Conservation (phyloP, 92 coral and sea anemone genomes). For the Epizoanthus fatuus region DNA sequence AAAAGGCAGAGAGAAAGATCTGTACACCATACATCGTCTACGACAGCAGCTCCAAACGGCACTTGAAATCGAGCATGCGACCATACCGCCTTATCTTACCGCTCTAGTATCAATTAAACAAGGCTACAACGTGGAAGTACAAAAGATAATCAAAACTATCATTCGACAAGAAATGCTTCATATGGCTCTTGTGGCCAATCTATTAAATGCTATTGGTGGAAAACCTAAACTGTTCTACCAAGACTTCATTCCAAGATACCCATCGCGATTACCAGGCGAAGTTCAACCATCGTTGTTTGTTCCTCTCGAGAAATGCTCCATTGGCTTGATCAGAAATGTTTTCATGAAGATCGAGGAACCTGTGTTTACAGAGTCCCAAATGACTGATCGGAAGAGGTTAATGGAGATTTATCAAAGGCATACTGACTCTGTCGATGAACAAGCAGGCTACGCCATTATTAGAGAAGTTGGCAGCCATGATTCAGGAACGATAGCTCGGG, state of each 20-base stretch:
- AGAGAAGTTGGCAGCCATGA: background rate
- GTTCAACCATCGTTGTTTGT: constrained; percentile 78
- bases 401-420: constrained; percentile 31
- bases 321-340: constrained; percentile 78
- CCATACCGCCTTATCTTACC: constrained; percentile 85
- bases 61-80: constrained; percentile 76
- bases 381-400: background rate
- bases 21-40: constrained; percentile 57
- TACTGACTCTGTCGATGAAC: background rate
- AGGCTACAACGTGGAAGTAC: constrained; percentile 64
- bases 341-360: constrained; percentile 86
- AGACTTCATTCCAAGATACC: constrained; percentile 68
- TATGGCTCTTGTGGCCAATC: constrained; percentile 82
- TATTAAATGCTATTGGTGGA: constrained; percentile 87
- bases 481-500: background rate
- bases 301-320: constrained; percentile 81
- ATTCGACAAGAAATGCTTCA: constrained; percentile 82
- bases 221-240: constrained; percentile 61
- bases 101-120: constrained; percentile 76
- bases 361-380: constrained; percentile 23
- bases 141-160: constrained; percentile 60
- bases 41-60: constrained; percentile 76
- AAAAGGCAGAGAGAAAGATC: constrained; percentile 49
- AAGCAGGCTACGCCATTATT: constrained; percentile 16
- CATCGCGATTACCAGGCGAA: constrained; percentile 87